Evolutionary conservation across 2,797 vertebrate genomes (phyloP).

Genomic region (Gila robusta): DNA sequence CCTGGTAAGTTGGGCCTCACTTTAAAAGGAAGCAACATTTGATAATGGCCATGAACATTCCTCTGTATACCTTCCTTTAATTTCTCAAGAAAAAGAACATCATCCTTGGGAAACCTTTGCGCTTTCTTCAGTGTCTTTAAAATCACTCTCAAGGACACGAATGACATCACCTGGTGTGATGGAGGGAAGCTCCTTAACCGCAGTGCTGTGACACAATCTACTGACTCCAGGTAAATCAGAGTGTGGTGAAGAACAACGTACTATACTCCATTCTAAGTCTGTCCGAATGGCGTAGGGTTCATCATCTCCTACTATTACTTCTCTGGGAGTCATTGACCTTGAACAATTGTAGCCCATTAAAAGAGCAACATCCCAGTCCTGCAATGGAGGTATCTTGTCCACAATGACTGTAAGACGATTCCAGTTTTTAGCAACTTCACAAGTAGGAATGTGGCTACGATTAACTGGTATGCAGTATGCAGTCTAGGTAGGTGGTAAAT

Average conservation of each 20-base stretch:
- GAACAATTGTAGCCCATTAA: conserved; percentile 14
- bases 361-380: conserved; percentile 19
- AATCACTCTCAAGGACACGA: background rate
- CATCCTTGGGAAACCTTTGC: background rate
- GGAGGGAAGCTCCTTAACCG: background rate
- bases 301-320: conserved; percentile 10
- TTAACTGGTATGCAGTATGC: background rate
- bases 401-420: background rate
- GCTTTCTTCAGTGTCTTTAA: background rate
- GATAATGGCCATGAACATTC: background rate
- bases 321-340: background rate
- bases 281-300: background rate
- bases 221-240: background rate
- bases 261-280: background rate
- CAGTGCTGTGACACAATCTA: background rate
- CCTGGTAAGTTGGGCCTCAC: background rate
- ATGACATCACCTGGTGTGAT: background rate
- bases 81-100: background rate
- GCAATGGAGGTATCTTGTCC: background rate
- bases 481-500: background rate
- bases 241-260: background rate
- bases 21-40: too few relatives aligned
- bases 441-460: background rate
- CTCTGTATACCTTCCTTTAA: background rate
- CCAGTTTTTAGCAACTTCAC: background rate